Base-by-base conservation (phyloP, 2,797 vertebrate genomes). In the Cossypha heuglini region DNA sequence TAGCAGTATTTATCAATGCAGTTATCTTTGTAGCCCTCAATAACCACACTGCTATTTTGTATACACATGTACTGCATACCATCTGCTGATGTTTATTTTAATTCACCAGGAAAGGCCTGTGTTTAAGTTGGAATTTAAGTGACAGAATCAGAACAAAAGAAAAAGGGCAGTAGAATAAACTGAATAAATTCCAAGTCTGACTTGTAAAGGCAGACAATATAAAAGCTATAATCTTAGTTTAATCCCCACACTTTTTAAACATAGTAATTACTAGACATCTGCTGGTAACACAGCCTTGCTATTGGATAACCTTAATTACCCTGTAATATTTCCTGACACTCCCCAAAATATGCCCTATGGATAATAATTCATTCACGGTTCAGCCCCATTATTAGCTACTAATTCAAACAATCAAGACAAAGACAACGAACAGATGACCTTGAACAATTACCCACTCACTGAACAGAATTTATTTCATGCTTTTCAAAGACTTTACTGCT, bases 151-250 rank as follows among this genome's bases (percentile, higher is more conserved):
- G 97, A 97, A 98, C 97, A 98, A 98, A 98, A 97, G 96, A 45
- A 92, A 97, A 97, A 97, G 97, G 96, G 96, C 96, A 97, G 90
- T 73, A 97, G 97, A 98, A 97, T 94, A 96, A 96, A 97, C 95
- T 96, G 97, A 97, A 97, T 97, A 97, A 97, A 98, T 97, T 98
- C 97, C 97, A 97, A 96, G 97, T 97, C 97, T 98, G 98, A 98
- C 97, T 98, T 98, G 96, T 88, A 96, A 97, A 98, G 97, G 93
- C 97, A 97, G 98, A 97, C 97, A 96, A 98, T 99, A 98, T 98
- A 98, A 99, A 99, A 99, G 98, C 98, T 98, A 97, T 98, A 98
- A 98, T 98, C 97, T 97, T 97, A 98, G 95, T 97, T 97, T 97
- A 97, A 98, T 97, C 97, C 92, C 92, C 75, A 85, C 96, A 95